Evolutionary conservation across 2,888 invertebrate species (phyloP), one percentile per base, ranked within the genome.

Genomic region (Phengaris alcon): DNA sequence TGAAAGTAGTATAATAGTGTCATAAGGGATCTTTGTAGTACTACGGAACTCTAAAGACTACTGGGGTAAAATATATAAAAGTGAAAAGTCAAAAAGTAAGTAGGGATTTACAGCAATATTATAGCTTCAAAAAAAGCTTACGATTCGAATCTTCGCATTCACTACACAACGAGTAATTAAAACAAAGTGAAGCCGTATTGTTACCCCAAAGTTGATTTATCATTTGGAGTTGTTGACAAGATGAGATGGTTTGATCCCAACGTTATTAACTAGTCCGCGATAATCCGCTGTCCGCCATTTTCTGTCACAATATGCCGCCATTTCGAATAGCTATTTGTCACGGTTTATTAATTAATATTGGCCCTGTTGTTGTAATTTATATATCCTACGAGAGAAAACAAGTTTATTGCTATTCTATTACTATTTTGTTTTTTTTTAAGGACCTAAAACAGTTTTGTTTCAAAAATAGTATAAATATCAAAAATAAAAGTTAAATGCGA

Each of bases 141-240:
- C 55, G 35, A 75, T 35, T 35, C 35, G 35, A 46, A 69, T 54
- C 54, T 46, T 35, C 22, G 68, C 79, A 74, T 44, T 12, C 51
- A 68, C 74, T 79, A 75, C 76, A 3, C 7, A 7, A 51, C 75
- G 6, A 2, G 44, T 44, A 51, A 80, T 74, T 77, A 51, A 52
- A 64, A 48, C 75, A 79, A 83, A 84, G 83, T 84, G 81, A 82
- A 81, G 80, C 79, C 78, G 79, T 84, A 87, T 87, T 88, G 87
- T 88, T 86, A 84, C 80, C 81, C 79, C 80, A 80, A 83, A 86
- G 83, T 86, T 87, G 85, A 88, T 88, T 88, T 87, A 88, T 89
- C 88, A 88, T 86, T 84, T 82, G 78, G 75, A 85, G 82, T 86
- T 85, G 88, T 87, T 86, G 86, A 87, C 84, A 77, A 81, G 80